Evolutionary conservation across 2,888 invertebrate species (phyloP).

Genomic region (Gymnoscelis rufifasciata): DNA sequence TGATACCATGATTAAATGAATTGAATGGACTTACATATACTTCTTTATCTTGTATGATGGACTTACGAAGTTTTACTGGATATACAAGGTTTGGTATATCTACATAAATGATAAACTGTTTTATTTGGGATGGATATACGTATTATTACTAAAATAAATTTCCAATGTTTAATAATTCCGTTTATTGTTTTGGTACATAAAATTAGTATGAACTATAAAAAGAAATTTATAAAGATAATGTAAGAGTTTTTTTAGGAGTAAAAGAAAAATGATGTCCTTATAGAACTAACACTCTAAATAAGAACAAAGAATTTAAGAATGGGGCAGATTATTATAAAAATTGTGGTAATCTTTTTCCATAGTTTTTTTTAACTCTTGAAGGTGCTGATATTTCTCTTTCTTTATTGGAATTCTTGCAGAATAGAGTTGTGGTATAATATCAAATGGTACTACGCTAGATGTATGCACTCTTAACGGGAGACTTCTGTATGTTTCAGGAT

Average conservation of each 20-base stretch:
- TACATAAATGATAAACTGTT: background rate
- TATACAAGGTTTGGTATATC: conserved; percentile 1
- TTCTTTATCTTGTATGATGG: background rate
- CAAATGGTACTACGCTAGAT: background rate
- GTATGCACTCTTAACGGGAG: background rate
- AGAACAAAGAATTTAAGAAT: background rate
- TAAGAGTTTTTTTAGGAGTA: background rate
- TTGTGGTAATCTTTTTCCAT: background rate
- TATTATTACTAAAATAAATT: background rate
- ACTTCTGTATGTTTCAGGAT: background rate
- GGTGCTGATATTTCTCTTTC: background rate
- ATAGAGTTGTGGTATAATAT: background rate
- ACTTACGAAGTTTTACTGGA: background rate
- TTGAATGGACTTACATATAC: background rate
- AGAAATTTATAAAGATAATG: background rate
- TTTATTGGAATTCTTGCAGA: background rate
- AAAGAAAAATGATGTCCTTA: background rate
- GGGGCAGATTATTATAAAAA: background rate
- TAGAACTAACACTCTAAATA: too few species aligned
- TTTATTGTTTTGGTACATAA: background rate
- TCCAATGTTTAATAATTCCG: background rate
- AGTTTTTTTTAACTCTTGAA: background rate
- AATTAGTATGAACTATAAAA: background rate
- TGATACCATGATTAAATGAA: background rate
- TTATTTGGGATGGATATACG: background rate